A percentile compares a stretch with the other conserved stretches of the same genome.
phyloP scores from a whole-genome alignment of 1,140 invertebrate genomes.

The Drosophila nigromelanica region DNA sequence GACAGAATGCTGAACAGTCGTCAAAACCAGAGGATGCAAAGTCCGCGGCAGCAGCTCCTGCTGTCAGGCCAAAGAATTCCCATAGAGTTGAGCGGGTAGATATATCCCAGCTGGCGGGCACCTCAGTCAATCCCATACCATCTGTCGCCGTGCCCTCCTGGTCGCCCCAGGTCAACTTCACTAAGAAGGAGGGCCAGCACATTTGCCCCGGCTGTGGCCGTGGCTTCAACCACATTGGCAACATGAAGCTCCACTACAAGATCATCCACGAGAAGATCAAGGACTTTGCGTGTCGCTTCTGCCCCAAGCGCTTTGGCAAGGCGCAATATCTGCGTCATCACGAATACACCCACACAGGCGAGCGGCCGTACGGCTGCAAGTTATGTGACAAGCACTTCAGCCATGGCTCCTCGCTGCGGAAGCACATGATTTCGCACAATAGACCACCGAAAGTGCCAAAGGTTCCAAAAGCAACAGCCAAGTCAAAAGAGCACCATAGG shows the following conservation, averaged over 20 bases:
- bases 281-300: slow-evolving; percentile 79
- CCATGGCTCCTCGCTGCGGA: slow-evolving; percentile 23
- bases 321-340: slow-evolving; percentile 77
- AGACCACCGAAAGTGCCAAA: no score
- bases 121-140: slow-evolving; percentile 75
- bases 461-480: no score
- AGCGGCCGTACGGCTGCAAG: slow-evolving; percentile 76
- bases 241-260: slow-evolving; percentile 78
- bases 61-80: slow-evolving; percentile 36
- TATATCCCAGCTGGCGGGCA: slow-evolving; percentile 73
- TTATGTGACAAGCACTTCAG: slow-evolving; percentile 76
- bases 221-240: slow-evolving; percentile 75
- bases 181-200: slow-evolving; percentile 77
- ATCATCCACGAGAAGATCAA: slow-evolving; percentile 80
- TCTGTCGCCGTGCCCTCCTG: slow-evolving; percentile 77
- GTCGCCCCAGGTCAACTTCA: slow-evolving; percentile 80
- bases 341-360: slow-evolving; percentile 84
- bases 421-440: no score
- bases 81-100: slow-evolving; percentile 73
- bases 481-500: slow-evolving; percentile 13
- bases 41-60: background rate
- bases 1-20: slow-evolving; percentile 1
- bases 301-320: slow-evolving; percentile 76
- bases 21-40: slow-evolving; percentile 14
- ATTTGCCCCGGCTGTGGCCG: slow-evolving; percentile 77